Percentiles rank a stretch among this genome's conserved stretches.
Conservation (phyloP, 2,113 vertebrate genomes). For the Abramis brama region DNA sequence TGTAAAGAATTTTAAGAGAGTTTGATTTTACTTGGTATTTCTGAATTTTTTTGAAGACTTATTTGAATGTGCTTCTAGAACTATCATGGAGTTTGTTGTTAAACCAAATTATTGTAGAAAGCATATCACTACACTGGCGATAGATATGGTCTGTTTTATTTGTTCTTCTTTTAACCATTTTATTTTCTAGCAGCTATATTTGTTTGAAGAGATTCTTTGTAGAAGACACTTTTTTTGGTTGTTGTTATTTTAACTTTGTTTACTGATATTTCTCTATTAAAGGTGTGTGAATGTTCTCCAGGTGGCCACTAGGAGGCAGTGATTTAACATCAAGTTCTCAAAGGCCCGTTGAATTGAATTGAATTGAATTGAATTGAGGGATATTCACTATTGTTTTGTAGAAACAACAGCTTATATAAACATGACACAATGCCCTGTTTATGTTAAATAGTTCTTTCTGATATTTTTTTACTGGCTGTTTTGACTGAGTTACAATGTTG, state of each 20-base stretch:
- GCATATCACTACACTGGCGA: background rate
- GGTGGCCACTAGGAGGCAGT: constrained; percentile 13
- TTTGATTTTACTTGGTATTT: background rate
- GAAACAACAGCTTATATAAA: background rate
- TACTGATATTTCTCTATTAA: background rate
- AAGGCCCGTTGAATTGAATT: background rate
- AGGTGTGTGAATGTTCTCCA: background rate
- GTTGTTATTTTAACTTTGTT: background rate
- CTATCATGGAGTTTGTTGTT: background rate
- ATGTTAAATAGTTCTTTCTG: background rate
- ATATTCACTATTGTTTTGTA: constrained; percentile 15
- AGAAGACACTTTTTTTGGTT: background rate
- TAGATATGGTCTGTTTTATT: background rate
- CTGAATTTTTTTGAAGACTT: background rate
- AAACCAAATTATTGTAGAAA: background rate
- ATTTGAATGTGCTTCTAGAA: background rate
- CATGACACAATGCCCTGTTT: background rate
- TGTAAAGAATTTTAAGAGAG: background rate
- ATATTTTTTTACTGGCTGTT: background rate
- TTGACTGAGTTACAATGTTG: background rate
- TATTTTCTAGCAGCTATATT: background rate
- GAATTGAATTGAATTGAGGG: no score
- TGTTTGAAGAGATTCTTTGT: background rate
- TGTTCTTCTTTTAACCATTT: background rate
- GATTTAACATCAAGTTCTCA: background rate